Conservation (phyloP, 2,113 vertebrate genomes). For the Labeo rohita region DNA sequence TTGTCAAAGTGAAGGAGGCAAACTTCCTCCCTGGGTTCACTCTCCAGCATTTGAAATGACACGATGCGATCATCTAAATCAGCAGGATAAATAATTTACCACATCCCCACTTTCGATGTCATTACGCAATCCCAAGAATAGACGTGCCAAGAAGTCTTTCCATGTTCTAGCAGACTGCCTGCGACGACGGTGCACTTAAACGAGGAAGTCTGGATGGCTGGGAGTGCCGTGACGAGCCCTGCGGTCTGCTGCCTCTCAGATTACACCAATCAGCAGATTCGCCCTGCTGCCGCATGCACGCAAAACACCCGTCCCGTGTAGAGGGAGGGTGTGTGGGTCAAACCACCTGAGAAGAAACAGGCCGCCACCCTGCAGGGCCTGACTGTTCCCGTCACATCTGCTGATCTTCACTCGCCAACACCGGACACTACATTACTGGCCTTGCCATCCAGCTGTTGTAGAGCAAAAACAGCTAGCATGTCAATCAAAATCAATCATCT, state of each 20-base stretch:
- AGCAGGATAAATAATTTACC: conserved; percentile 72
- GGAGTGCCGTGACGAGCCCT: conserved; percentile 43
- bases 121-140: conserved; percentile 63
- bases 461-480: neutral
- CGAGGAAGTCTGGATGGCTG: conserved; percentile 51
- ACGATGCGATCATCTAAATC: conserved; percentile 21
- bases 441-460: neutral
- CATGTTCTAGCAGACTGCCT: conserved; percentile 67
- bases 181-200: conserved; percentile 68
- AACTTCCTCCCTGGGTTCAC: neutral
- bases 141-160: conserved; percentile 69
- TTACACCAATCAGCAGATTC: conserved; percentile 33
- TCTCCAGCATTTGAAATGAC: neutral
- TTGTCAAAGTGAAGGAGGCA: conserved; percentile 41
- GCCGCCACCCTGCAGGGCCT: conserved; percentile 36
- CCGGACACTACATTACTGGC: neutral
- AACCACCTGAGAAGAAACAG: conserved; percentile 57
- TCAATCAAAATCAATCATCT: neutral
- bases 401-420: conserved; percentile 52
- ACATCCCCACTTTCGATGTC: conserved; percentile 50
- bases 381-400: conserved; percentile 56
- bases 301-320: conserved; percentile 5
- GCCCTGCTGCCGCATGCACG: conserved; percentile 1
- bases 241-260: conserved; percentile 45
- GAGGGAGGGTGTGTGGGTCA: conserved; percentile 32